Evolutionary conservation across 2,888 invertebrate genomes (phyloP), one percentile per base, ranked within the genome.

Genomic region (Aleiodes leptofemur): DNA sequence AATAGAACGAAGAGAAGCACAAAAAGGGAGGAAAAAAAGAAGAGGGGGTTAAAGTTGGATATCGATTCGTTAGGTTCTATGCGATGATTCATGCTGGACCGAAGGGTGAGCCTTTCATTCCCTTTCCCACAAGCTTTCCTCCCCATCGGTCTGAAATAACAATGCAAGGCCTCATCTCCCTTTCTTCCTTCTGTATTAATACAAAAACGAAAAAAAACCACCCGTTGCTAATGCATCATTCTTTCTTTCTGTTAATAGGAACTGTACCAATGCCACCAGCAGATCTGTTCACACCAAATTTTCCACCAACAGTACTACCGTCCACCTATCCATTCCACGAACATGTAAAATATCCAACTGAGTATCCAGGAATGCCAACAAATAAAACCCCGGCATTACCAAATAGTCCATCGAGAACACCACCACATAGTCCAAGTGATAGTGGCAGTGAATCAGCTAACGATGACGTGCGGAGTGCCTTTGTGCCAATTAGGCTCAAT

Each of bases 401-500:
- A 55, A 81, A 79, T 53, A 81, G 81, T 55, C 81, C 81, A 16
- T 72, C 72, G 16, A 83, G 86, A 14, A 87, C 85, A 1, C 87
- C 89, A 0, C 86, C 88, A 0, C 79, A 84, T 13, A 88, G 86
- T 66, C 87, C 87, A 0, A 87, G 86, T 73, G 89, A 88, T 3
- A 87, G 86, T 14, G 86, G 86, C 7, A 88, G 87, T 77, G 89
- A 88, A 5, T 85, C 87, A 0, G 80, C 83, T 11, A 69, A 82
- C n/a, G 89, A 89, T 31, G 88, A 88, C 70, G 81, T 87, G 3
- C 86, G 88, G 64, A 89, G 89, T 81, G 89, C 89, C 79, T 89
- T 89, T 78, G 86, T 88, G 9, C 89, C 89, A 0, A 86, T 89
- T 55, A 81, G 85, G 43, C 72, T 86, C 31, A 83, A 83, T 79